Evolutionary conservation across 2,888 invertebrate species (phyloP).

Genomic region (Tortricodes alternella): DNA sequence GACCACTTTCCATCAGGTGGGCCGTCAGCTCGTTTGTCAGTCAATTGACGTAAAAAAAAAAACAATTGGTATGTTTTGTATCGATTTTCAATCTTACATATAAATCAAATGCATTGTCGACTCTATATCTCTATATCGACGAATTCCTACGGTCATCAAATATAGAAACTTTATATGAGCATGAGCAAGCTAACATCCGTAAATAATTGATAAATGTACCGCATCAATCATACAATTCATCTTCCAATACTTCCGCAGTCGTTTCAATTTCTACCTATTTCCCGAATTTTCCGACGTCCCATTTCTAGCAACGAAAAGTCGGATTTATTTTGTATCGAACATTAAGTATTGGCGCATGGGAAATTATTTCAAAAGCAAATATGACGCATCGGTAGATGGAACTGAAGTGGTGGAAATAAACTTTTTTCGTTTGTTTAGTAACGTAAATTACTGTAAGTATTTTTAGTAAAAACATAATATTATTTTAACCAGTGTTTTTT

Average conservation of each 20-base stretch:
- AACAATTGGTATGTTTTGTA: too few species aligned
- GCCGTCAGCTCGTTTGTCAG: too few species aligned
- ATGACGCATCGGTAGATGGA: neutral
- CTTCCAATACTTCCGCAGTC: slow-evolving; percentile 20
- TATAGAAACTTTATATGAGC: slow-evolving; percentile 16
- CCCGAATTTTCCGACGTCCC: slow-evolving; percentile 1
- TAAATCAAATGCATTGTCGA: slow-evolving; percentile 2
- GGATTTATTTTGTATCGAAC: slow-evolving; percentile 1
- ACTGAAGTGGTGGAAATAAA: neutral
- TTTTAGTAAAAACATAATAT: too few species aligned
- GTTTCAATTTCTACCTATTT: slow-evolving; percentile 24
- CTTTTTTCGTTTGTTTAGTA: too few species aligned
- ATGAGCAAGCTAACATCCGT: slow-evolving; percentile 17
- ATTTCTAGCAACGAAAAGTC: slow-evolving; percentile 13
- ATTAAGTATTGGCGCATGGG: neutral
- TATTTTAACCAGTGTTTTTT: too few species aligned
- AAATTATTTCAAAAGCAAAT: neutral
- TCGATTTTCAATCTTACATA: neutral
- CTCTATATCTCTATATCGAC: neutral
- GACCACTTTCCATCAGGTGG: too few species aligned
- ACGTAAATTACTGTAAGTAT: too few species aligned
- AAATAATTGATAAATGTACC: slow-evolving; percentile 27
- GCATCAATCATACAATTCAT: slow-evolving; percentile 27
- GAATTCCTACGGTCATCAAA: neutral
- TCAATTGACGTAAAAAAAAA: too few species aligned